Percentiles rank a stretch among this genome's conserved stretches.
phyloP scores from a whole-genome alignment of 1,140 invertebrate species.

The Leucophenga varia region DNA sequence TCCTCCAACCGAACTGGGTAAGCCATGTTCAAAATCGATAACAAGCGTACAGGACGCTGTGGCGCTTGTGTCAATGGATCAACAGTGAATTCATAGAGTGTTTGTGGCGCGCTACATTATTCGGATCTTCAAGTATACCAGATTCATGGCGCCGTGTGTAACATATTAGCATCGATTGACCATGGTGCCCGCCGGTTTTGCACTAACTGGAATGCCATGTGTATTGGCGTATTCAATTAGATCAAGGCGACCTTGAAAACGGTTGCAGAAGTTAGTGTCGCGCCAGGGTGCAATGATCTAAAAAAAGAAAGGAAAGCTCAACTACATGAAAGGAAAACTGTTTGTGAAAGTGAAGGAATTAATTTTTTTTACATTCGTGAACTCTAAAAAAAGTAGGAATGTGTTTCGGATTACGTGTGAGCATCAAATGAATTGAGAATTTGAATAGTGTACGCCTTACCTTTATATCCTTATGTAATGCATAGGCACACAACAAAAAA shows the following conservation, averaged over 20 bases:
- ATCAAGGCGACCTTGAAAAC: constrained; percentile 73
- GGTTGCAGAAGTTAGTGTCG: constrained; percentile 70
- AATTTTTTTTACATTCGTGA: too few species aligned
- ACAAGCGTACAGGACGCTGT: constrained; percentile 61
- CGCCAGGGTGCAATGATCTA: constrained; percentile 83
- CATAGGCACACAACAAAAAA: constrained; percentile 79
- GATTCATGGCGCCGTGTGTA: constrained; percentile 86
- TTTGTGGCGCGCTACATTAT: constrained; percentile 64
- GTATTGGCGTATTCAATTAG: constrained; percentile 72
- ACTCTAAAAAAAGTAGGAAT: too few species aligned
- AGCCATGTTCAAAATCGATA: constrained; percentile 71
- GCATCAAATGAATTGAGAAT: too few species aligned
- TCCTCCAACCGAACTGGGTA: constrained; percentile 59
- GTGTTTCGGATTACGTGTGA: too few species aligned
- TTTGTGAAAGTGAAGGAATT: too few species aligned
- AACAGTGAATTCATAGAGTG: constrained; percentile 72
- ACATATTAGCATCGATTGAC: constrained; percentile 85
- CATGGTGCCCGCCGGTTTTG: constrained; percentile 76
- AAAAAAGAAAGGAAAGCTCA: too few species aligned
- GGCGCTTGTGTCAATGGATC: constrained; percentile 64
- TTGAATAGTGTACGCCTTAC: constrained; percentile 46
- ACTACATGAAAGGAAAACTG: too few species aligned
- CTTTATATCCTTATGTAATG: constrained; percentile 69
- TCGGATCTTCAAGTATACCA: constrained; percentile 78
- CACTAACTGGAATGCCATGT: constrained; percentile 72